These are phyloP conservation scores for Deilephila porcellus DNA, from an alignment of 2,888 invertebrate genomes.

Conservation along the genomic window DNA sequence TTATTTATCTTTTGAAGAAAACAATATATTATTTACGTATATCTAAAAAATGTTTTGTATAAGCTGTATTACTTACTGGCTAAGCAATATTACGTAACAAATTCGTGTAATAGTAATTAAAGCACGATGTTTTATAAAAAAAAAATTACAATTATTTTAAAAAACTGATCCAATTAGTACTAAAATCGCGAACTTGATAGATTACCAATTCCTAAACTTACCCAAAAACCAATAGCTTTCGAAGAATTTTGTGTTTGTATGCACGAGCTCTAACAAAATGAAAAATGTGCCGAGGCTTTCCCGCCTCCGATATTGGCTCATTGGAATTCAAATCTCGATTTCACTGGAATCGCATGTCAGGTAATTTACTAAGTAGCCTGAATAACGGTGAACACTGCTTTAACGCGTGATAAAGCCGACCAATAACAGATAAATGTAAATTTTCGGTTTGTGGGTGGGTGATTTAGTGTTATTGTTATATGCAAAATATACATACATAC, in stretches of 20 bases:
- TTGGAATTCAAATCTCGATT: constrained; percentile 47
- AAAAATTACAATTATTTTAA: no score
- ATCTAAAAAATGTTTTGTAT: no score
- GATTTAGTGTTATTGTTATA: no score
- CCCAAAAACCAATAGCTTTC: not conserved
- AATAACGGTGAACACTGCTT: constrained; percentile 7
- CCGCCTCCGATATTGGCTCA: constrained; percentile 38
- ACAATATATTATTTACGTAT: no score
- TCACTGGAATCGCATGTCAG: constrained; percentile 42
- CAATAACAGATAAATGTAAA: not conserved
- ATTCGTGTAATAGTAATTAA: no score
- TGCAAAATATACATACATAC: not conserved
- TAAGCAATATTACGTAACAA: no score
- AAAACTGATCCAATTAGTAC: no score
- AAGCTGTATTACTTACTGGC: no score
- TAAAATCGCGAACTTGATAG: not conserved
- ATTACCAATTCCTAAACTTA: not conserved
- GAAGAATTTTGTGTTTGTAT: not conserved
- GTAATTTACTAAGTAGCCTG: constrained; percentile 44
- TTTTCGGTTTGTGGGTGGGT: not conserved
- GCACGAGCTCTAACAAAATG: constrained; percentile 16
- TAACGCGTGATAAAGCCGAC: constrained; percentile 30
- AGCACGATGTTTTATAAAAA: no score
- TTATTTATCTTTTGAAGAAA: no score
- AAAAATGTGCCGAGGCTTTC: constrained; percentile 29